Evolutionary conservation across 2,797 vertebrate genomes (phyloP), one percentile per base, ranked within the genome.

Genomic region (Phoebastria nigripes): DNA sequence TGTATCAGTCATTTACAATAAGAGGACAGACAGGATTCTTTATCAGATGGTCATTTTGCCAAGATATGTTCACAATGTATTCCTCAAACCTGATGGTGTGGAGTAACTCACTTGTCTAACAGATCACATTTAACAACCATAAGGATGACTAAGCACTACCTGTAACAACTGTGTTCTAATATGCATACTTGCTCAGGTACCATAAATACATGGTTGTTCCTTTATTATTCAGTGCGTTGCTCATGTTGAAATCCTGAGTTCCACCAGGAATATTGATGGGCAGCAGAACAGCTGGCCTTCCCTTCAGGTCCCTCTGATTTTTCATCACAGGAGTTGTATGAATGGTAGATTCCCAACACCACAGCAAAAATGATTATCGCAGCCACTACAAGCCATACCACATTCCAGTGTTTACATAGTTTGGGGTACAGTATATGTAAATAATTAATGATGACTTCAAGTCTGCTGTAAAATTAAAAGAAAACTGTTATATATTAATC

Each of bases 361-460:
- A 98, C 93, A 59, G 97, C 98, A 88, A 98, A 97, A 95, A 98
- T 89, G 6, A 98, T 89, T 82, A 98, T 93, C 8, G 95, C 97
- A n/a, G 98, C 97, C 10, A 97, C 98, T 93, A 98, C 94, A 78
- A 98, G 97, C 98, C 98, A 98, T 67, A 98, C 42, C 90, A 98
- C 97, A 51, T 98, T 98, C 98, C 98, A 98, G 92, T 98, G 98
- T 91, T 97, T 98, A 93, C 98, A 97, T 87, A 98, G 84, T 96
- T 98, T 98, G 93, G 98, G 98, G 90, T 98, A 98, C 87, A 98
- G 95, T 97, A 98, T 97, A 93, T 98, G 97, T 96, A 98, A 92
- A 94, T 98, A 98, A 88, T 97, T 97, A 89, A 98, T 62, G 95
- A 98, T 46, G 90, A 98, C 98, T 97, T 98, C 98, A 97, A 98